These are phyloP conservation scores for Myoxocephalus aenaeus DNA, from an alignment of 2,797 vertebrate species.

Conservation along the genomic window DNA sequence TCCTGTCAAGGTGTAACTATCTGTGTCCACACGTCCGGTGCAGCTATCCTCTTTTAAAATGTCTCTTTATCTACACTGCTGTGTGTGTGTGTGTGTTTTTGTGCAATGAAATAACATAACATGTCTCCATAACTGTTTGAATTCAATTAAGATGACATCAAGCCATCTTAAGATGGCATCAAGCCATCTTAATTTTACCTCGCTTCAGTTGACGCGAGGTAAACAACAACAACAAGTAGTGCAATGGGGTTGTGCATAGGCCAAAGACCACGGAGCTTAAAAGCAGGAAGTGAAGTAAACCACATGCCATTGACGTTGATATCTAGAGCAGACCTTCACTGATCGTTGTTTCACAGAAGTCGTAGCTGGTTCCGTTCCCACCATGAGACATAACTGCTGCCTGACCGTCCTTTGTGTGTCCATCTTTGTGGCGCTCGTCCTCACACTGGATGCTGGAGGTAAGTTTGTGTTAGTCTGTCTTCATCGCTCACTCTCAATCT, in stretches of 20 bases:
- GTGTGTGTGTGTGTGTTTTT: too few species aligned
- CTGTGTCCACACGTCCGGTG: too few species aligned
- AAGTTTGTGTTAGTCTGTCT: slow-evolving; percentile 38
- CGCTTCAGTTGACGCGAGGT: neutral
- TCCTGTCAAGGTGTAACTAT: too few species aligned
- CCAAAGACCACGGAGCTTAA: neutral
- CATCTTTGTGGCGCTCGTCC: neutral
- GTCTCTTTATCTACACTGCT: too few species aligned
- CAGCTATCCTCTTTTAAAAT: too few species aligned
- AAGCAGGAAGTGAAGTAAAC: slow-evolving; percentile 53
- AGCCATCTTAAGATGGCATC: neutral
- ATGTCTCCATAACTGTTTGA: slow-evolving; percentile 9
- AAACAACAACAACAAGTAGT: neutral
- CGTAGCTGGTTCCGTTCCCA: neutral
- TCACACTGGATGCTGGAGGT: neutral
- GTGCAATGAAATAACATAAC: slow-evolving; percentile 51
- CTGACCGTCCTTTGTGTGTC: slow-evolving; percentile 6
- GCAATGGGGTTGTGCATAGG: neutral
- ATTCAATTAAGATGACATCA: slow-evolving; percentile 17
- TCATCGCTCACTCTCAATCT: neutral
- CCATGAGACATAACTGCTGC: slow-evolving; percentile 18
- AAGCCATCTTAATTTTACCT: too few species aligned
- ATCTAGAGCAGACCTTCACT: neutral
- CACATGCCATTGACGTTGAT: neutral
- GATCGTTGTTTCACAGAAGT: neutral